Base-by-base conservation (phyloP, 1,140 invertebrate genomes). In the Thaumetopoea pityocampa region DNA sequence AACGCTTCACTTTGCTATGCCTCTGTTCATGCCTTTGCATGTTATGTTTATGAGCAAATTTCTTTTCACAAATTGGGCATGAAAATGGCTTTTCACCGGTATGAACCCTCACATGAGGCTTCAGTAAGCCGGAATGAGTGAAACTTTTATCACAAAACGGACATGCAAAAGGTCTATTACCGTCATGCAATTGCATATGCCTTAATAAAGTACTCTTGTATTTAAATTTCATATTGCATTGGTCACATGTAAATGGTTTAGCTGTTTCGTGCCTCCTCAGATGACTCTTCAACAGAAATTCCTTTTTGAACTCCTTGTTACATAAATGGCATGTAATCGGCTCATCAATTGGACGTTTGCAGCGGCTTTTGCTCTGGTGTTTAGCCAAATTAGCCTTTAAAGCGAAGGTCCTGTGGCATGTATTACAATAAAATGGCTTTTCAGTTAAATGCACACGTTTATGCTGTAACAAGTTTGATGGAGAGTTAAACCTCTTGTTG, bases 71-170 rank as follows among this genome's bases (percentile, higher is more conserved):
- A 0, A 92, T 71, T 5, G 89, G 82, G 68, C 96, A 98, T 24
- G 89, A 86, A 78, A 96, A 98, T 0, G 96, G 96, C 63, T 96
- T 96, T 56, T 94, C 92, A 0, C 96, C 72, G 0, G 93, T 94
- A 77, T 98, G 95, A 2, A 92, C 90, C 12, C 94, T 85, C 62
- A 96, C 88, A 66, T 96, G 94, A 37, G 93, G 68, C 55, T 93
- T 88, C 38, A 96, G 80, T 8, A 92, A 85, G 26, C 93, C 92
- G 44, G 92, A 92, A n/a, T 92, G 79, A 0, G 91, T 90, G 60
- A 94, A 95, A 2, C 87, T 87, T 62, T 93, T 94, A 5, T 88
- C 87, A 61, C 93, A 94, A 20, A 89, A 82, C 18, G 88, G 72
- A 59, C 93, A 94, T 1, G 88, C 84, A 59, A 86, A 93, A 1